A percentile compares a stretch with the other conserved stretches of the same genome.
Conservation (phyloP, 2,888 invertebrate species). For the Drosophila anomelani region DNA sequence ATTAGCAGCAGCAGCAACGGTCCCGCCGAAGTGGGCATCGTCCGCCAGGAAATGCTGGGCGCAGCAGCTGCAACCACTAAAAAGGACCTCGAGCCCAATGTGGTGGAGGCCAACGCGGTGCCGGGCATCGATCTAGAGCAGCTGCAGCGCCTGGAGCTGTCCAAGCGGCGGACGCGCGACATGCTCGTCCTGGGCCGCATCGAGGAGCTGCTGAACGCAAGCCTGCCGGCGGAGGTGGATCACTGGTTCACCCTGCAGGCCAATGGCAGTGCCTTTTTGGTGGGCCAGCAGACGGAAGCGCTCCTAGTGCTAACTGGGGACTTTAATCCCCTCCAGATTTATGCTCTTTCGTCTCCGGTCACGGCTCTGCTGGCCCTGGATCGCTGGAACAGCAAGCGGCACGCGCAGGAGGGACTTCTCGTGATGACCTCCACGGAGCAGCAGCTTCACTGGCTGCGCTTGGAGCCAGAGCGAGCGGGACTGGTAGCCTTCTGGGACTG, state of each 20-base stretch:
- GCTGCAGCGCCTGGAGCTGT: conserved; percentile 70
- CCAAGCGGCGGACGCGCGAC: conserved; percentile 80
- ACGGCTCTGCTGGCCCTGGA: conserved; percentile 66
- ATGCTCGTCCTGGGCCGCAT: conserved; percentile 77
- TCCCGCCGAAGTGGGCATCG: conserved; percentile 2
- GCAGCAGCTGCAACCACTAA: not conserved
- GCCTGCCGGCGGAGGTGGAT: conserved; percentile 70
- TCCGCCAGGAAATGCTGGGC: conserved; percentile 48
- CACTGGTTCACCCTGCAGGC: conserved; percentile 80
- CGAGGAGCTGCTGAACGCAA: conserved; percentile 78
- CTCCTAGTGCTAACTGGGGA: conserved; percentile 65
- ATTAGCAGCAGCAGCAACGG: not conserved
- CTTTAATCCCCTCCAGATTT: conserved; percentile 48
- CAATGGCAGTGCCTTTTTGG: conserved; percentile 69
- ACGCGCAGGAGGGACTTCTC: conserved; percentile 70
- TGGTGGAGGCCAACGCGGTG: conserved; percentile 65
- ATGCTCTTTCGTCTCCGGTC: conserved; percentile 59
- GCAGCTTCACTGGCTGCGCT: conserved; percentile 78
- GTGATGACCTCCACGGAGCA: conserved; percentile 63
- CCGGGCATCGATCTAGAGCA: conserved; percentile 69
- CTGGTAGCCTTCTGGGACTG: conserved; percentile 75
- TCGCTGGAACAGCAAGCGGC: conserved; percentile 72
- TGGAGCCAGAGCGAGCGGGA: conserved; percentile 41
- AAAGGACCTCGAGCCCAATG: conserved; percentile 54
- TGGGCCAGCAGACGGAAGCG: conserved; percentile 72